Percentiles rank a stretch among this genome's conserved stretches.
Evolutionary conservation across 2,113 vertebrate genomes (phyloP).

Genomic region (Phyllopteryx taeniolatus): DNA sequence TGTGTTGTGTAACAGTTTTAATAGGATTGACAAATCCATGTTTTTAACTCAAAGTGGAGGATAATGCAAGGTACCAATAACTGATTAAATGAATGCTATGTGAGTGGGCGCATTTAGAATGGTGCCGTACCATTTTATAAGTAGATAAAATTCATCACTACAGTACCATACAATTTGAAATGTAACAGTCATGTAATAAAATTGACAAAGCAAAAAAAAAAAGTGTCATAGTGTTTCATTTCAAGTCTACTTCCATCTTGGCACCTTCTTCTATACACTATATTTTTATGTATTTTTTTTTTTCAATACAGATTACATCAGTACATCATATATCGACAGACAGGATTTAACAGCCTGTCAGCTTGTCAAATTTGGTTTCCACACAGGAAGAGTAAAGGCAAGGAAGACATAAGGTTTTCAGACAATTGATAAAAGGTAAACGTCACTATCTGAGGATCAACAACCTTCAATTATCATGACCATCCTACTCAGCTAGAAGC

Average conservation of each 20-base stretch:
- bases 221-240: constrained; percentile 45
- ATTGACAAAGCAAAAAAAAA: constrained; percentile 52
- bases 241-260: constrained; percentile 48
- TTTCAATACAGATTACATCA: constrained; percentile 42
- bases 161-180: constrained; percentile 3
- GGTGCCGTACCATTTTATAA: constrained; percentile 35
- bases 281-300: constrained; percentile 29
- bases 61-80: constrained; percentile 53
- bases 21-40: constrained; percentile 43
- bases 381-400: constrained; percentile 37
- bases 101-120: too few relatives aligned
- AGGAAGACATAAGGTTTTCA: constrained; percentile 50
- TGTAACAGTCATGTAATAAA: constrained; percentile 63
- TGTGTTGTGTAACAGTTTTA: too few relatives aligned
- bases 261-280: constrained; percentile 45
- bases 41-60: constrained; percentile 50
- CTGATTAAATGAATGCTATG: too few relatives aligned
- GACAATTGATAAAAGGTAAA: constrained; percentile 37
- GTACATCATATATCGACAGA: constrained; percentile 40
- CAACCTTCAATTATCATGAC: constrained; percentile 41
- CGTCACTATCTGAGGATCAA: constrained; percentile 56
- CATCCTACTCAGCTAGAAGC: constrained; percentile 41
- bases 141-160: constrained; percentile 41
- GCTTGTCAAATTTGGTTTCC: constrained; percentile 48
- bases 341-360: constrained; percentile 27